phyloP scores from a whole-genome alignment of 2,888 invertebrate species.

The Lingula anatina region DNA sequence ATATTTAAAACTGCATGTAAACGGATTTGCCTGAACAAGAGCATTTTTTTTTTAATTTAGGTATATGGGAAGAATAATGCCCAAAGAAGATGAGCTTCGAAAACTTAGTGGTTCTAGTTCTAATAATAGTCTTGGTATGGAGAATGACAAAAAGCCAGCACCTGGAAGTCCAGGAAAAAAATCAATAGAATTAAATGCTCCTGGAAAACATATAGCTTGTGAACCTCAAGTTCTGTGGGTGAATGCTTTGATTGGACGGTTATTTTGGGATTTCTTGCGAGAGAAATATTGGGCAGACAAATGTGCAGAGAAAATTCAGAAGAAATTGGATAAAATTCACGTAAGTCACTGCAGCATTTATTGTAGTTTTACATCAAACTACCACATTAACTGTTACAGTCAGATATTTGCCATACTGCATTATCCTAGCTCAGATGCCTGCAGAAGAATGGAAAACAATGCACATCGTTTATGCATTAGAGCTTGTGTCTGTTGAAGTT shows the following conservation, averaged over 20 bases:
- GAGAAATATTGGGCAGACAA: slow-evolving; percentile 66
- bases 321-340: slow-evolving; percentile 79
- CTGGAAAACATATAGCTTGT: slow-evolving; percentile 13
- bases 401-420: no score
- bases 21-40: no score
- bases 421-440: no score
- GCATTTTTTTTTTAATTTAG: no score
- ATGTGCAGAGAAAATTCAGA: slow-evolving; percentile 74
- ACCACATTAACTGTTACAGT: no score
- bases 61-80: slow-evolving; percentile 45
- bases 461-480: no score
- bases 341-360: slow-evolving; percentile 52
- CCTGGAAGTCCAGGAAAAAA: slow-evolving; percentile 4
- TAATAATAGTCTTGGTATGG: slow-evolving; percentile 6
- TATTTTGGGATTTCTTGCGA: slow-evolving; percentile 77
- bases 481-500: no score
- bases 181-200: slow-evolving; percentile 7
- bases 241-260: slow-evolving; percentile 71
- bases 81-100: slow-evolving; percentile 15
- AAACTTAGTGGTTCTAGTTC: slow-evolving; percentile 16
- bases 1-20: no score
- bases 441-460: no score
- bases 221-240: slow-evolving; percentile 53
- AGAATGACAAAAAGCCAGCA: slow-evolving; percentile 1
- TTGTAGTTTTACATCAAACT: background rate